Evolutionary conservation across 2,888 invertebrate species (phyloP), one percentile per base, ranked within the genome.

Genomic region (Disparrhopalites patrizii): DNA sequence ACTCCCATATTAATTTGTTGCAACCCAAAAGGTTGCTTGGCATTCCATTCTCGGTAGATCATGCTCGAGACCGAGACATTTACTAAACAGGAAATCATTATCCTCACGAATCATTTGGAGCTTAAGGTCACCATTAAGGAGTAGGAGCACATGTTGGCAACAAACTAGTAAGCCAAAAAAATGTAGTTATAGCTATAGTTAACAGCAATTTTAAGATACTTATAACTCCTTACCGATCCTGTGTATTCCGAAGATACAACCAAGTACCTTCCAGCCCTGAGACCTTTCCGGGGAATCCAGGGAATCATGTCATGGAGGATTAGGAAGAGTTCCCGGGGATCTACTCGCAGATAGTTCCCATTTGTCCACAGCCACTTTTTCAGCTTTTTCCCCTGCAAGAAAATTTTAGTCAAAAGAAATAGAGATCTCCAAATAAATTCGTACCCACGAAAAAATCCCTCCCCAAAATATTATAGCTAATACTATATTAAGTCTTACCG

Each of bases 281-380:
- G 18, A 3, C 47, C 47, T 20, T n/a, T 7, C 3, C 47, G 47
- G 8, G 47, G 47, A 7, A 47, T 47, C 47, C 47, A 47, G 8
- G 47, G 47, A 20, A 47, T 47, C 47, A 47, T 18, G 23, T 47
- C 47, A 23, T 47, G 47, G 7, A 47, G 23, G 3, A 20, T 20
- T 18, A 47, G 3, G 2, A 25, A 3, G 25, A 47, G 47, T 18
- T 23, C 7, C 23, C 25, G 47, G 2, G 5, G 18, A 3, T 20
- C 23, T 3, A 47, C 8, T 20, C 13, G 20, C 23, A 47, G n/a
- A 47, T 23, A 47, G n/a, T 47, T 8, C 2, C 23, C 3, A 23
- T 47, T 25, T 13, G 20, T 47, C 47, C 47, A 47, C 47, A 47
- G 13, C 47, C 47, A 47, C 23, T 47, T 47, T 25, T 47, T 47